A percentile compares a stretch with the other conserved stretches of the same genome.
Evolutionary conservation across 2,888 invertebrate genomes (phyloP).

Genomic region (Drosophila emarginata): DNA sequence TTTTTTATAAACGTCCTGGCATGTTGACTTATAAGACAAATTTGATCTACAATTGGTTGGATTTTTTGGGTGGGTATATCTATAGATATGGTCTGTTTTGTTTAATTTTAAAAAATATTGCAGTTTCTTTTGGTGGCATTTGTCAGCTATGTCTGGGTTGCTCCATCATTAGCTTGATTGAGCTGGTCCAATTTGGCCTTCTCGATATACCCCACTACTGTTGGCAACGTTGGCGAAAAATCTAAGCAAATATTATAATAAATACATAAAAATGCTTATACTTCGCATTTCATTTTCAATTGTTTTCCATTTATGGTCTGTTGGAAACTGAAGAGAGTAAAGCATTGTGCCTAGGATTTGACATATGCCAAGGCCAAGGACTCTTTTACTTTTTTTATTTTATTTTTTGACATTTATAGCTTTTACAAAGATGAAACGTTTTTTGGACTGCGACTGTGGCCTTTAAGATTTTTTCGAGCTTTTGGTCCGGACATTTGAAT

Average conservation of each 20-base stretch:
- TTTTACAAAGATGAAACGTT: neutral
- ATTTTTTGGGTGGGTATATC: conserved; percentile 81
- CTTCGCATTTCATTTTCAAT: neutral
- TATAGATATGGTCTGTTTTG: neutral
- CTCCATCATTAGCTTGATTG: conserved; percentile 82
- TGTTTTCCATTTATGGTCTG: conserved; percentile 7
- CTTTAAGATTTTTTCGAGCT: neutral
- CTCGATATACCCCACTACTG: conserved; percentile 69
- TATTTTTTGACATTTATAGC: neutral
- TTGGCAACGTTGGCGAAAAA: conserved; percentile 12
- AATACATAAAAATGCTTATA: neutral
- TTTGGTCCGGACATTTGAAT: neutral
- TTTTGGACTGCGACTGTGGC: neutral
- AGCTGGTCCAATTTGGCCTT: conserved; percentile 80
- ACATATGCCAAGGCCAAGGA: neutral
- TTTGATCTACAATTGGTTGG: conserved; percentile 81
- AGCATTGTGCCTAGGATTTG: neutral
- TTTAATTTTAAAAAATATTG: conserved; percentile 3
- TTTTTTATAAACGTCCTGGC: conserved; percentile 78
- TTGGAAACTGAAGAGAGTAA: conserved; percentile 4
- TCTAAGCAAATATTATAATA: neutral
- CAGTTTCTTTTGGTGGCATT: conserved; percentile 83
- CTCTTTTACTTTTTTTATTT: neutral
- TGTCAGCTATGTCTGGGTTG: conserved; percentile 83
- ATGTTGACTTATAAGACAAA: conserved; percentile 82